Base-by-base conservation (phyloP, 2,113 vertebrate species). In the Columbina picui region DNA sequence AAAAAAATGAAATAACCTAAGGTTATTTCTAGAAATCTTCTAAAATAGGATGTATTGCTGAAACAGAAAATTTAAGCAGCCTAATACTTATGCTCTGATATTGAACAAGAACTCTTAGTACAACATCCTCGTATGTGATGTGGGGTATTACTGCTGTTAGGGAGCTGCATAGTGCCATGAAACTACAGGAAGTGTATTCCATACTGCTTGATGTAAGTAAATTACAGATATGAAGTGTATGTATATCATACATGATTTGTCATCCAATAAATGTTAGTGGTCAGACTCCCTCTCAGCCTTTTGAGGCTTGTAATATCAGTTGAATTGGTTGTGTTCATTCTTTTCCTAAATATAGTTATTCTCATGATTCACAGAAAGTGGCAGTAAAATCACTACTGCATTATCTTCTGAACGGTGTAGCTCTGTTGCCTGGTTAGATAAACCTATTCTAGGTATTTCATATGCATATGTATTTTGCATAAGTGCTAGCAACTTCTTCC, bases 1-100 rank as follows among this genome's bases (percentile, higher is more conserved):
- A 14, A 64, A 77, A n/a, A 47, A 13, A 16, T 20, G 1, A 4
- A 41, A 7, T 34, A 2, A 27, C 4, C 3, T 61, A 18, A 0
- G 0, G 1, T 61, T 73, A 43, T 41, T 87, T 69, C 8, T 64
- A 60, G 10, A 34, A 23, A 29, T 57, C 8, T 61, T 91, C 10
- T 34, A 55, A 32, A 9, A 1, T 65, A 45, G 12, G 30, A 23
- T 18, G 8, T 61, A 34, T 23, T 91, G n/a, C 15, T 75, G 17
- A 41, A 77, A 41, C 7, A 52, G 14, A 25, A 78, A 56, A 77
- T 69, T n/a, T 69, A 60, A 32, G 12, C 6, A 34, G 9, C 15
- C n/a, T 53, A 23, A 26, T 53, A 32, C 14, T 30, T 88, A 17
- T 14, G 9, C 57, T 59, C 34, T 80, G 39, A 75, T 26, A 29